Evolutionary conservation across 1,140 invertebrate genomes (phyloP).

Genomic region (Drosophila obscura): DNA sequence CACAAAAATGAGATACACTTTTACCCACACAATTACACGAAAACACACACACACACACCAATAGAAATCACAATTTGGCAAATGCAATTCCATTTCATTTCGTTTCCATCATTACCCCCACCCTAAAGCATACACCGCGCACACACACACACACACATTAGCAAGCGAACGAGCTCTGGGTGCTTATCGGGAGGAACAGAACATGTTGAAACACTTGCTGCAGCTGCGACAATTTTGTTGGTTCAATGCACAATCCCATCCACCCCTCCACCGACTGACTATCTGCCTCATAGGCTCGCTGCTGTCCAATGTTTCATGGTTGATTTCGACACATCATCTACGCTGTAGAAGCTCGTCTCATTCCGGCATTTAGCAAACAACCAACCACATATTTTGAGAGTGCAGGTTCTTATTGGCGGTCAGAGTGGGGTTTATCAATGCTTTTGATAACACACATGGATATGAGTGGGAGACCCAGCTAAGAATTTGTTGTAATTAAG

Average conservation of each 20-base stretch:
- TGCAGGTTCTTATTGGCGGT: conserved; percentile 11
- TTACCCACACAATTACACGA: conserved; percentile 17
- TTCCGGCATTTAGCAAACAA: conserved; percentile 15
- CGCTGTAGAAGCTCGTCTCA: conserved; percentile 43
- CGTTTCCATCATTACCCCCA: conserved; percentile 49
- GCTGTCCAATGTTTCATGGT: conserved; percentile 15
- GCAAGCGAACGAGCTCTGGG: conserved; percentile 16
- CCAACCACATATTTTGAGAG: background rate
- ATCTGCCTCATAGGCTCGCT: conserved; percentile 26
- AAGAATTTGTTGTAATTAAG: conserved; percentile 38
- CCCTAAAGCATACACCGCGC: conserved; percentile 12
- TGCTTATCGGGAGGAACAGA: conserved; percentile 59
- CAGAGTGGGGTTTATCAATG: background rate
- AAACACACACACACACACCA: conserved; percentile 18
- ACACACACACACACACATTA: conserved; percentile 17
- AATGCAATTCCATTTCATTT: conserved; percentile 45
- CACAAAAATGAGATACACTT: conserved; percentile 51
- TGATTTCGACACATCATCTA: no score
- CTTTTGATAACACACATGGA: conserved; percentile 59
- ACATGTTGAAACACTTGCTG: conserved; percentile 69
- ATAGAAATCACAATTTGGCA: conserved; percentile 51
- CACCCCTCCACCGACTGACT: conserved; percentile 7
- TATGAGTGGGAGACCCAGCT: conserved; percentile 22
- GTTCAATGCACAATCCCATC: conserved; percentile 4
- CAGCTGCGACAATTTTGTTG: conserved; percentile 55